phyloP scores from a whole-genome alignment of 2,113 vertebrate species.

The Sylvia atricapilla region DNA sequence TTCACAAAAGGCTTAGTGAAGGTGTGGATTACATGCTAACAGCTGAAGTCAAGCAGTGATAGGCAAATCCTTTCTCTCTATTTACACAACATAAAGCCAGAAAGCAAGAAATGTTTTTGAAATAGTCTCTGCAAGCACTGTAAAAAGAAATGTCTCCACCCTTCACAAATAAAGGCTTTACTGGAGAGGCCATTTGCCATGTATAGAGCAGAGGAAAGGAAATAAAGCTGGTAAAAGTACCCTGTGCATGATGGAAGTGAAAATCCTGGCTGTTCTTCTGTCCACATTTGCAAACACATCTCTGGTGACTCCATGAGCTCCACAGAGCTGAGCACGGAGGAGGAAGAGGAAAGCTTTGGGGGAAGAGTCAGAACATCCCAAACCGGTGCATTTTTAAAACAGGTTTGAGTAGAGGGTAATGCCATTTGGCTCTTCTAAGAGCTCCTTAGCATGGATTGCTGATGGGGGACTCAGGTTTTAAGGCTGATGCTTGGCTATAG shows the following conservation, averaged over 20 bases:
- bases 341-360: not conserved
- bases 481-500: not conserved
- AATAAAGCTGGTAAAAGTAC: not conserved
- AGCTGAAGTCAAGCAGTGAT: constrained; percentile 12
- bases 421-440: not conserved
- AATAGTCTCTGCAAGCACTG: not conserved
- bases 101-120: constrained; percentile 16
- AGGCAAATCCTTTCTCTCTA: not conserved
- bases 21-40: constrained; percentile 50
- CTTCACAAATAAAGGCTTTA: constrained; percentile 34
- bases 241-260: not conserved
- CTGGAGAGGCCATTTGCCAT: not conserved
- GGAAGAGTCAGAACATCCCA: not conserved
- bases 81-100: not conserved
- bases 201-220: not conserved
- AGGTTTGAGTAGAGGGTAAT: not conserved
- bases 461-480: not conserved
- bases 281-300: not conserved
- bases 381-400: not conserved
- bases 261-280: not conserved
- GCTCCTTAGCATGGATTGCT: not conserved
- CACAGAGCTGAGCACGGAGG: not conserved
- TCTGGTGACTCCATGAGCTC: not conserved
- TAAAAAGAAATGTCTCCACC: constrained; percentile 33
- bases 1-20: constrained; percentile 43